These are phyloP conservation scores for Mareca penelope DNA, from an alignment of 2,797 vertebrate species.

Conservation along the genomic window DNA sequence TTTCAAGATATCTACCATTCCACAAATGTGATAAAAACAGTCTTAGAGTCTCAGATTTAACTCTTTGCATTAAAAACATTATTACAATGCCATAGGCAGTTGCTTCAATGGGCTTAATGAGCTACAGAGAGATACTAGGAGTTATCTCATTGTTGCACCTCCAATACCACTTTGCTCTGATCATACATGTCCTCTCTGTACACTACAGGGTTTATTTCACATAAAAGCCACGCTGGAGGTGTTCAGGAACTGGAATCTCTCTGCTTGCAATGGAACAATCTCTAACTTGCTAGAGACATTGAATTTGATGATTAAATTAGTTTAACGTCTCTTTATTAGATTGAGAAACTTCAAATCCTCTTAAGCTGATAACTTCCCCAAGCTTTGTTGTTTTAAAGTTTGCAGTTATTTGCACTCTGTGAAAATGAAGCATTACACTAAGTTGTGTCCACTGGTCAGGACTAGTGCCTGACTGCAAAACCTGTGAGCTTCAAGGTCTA, in stretches of 20 bases:
- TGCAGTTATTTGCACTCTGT: not conserved
- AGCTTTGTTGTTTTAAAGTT: not conserved
- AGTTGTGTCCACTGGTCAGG: not conserved
- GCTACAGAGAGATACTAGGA: not conserved
- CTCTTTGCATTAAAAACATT: not conserved
- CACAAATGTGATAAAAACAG: not conserved
- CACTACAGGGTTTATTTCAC: not conserved
- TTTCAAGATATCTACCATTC: not conserved
- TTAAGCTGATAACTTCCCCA: not conserved
- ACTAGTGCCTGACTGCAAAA: not conserved
- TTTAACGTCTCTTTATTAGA: not conserved
- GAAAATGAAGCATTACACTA: not conserved
- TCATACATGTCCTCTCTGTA: not conserved
- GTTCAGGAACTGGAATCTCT: not conserved
- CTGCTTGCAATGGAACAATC: not conserved
- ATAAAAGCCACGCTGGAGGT: not conserved
- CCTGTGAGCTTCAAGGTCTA: not conserved
- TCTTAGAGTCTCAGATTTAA: not conserved
- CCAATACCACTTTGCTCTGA: not conserved
- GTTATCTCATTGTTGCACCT: not conserved
- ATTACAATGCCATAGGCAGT: not conserved
- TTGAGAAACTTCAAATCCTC: not conserved
- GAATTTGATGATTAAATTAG: not conserved
- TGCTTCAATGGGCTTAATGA: not conserved
- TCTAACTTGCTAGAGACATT: not conserved